Conservation (phyloP, 1,140 invertebrate species). For the Maniola jurtina region DNA sequence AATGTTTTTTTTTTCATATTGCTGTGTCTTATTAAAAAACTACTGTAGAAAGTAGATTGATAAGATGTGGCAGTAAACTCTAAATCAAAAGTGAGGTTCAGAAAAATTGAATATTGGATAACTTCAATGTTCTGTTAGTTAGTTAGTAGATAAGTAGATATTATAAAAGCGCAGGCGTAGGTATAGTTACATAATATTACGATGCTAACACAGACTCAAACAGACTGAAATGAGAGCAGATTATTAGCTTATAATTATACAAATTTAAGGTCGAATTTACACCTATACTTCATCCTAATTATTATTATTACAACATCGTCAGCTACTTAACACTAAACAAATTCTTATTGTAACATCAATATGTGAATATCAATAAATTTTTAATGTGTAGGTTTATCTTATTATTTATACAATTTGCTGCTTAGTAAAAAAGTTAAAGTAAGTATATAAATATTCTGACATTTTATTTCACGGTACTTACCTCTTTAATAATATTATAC, state of each 20-base stretch:
- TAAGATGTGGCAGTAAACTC: too few relatives aligned
- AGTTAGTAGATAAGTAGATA: conserved; percentile 17
- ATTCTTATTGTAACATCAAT: conserved; percentile 15
- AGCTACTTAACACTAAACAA: conserved; percentile 8
- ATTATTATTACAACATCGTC: conserved; percentile 5
- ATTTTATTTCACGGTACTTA: conserved; percentile 5
- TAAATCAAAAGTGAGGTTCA: too few relatives aligned
- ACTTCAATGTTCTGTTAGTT: not conserved
- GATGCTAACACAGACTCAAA: conserved; percentile 54
- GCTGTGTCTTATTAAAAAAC: too few relatives aligned
- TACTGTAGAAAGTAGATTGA: too few relatives aligned
- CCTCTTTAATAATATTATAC: not conserved
- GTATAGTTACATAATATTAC: conserved; percentile 46
- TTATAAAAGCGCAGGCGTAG: conserved; percentile 48
- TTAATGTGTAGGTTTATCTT: conserved; percentile 7
- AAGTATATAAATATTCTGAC: conserved; percentile 18
- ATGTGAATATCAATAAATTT: conserved; percentile 11
- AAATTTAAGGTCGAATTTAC: conserved; percentile 34
- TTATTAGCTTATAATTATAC: conserved; percentile 33
- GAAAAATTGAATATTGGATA: too few relatives aligned
- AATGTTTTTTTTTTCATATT: too few relatives aligned
- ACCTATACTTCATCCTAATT: conserved; percentile 11
- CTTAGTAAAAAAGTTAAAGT: conserved; percentile 9
- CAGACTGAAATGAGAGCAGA: conserved; percentile 48
- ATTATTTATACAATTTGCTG: conserved; percentile 10